Evolutionary conservation across 2,888 invertebrate species (phyloP).

Genomic region (Machimus rusticus): DNA sequence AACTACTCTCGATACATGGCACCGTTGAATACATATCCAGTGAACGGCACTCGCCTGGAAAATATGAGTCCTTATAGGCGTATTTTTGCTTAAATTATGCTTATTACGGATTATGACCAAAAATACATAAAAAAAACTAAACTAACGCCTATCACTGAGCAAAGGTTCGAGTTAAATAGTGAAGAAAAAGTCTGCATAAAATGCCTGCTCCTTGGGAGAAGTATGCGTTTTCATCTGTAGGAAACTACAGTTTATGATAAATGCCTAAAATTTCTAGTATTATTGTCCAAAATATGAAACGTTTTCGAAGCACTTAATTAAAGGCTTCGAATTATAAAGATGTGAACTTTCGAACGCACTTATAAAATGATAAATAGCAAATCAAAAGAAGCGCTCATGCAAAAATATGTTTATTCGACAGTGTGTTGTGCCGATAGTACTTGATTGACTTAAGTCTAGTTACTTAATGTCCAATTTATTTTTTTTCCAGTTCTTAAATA

Average conservation of each 20-base stretch:
- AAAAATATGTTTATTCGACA: neutral
- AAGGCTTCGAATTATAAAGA: neutral
- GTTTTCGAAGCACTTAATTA: neutral
- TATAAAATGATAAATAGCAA: neutral
- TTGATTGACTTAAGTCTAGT: neutral
- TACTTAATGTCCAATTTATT: neutral
- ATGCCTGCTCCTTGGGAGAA: neutral
- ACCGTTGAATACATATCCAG: neutral
- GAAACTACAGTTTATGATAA: neutral
- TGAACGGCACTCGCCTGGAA: neutral
- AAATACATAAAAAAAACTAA: neutral
- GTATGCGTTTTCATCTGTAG: neutral
- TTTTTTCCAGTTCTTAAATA: neutral
- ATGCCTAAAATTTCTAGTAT: neutral
- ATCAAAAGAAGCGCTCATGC: neutral
- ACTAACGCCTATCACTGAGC: neutral
- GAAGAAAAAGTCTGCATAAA: neutral
- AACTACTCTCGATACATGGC: neutral
- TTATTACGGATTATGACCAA: neutral
- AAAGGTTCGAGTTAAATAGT: neutral
- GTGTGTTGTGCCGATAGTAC: neutral
- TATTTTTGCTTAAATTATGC: neutral
- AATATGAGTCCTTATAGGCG: neutral
- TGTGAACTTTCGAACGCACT: neutral
- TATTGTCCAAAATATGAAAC: neutral